Conservation (phyloP, 2,797 vertebrate species). For the Ctenopoma multispine region DNA sequence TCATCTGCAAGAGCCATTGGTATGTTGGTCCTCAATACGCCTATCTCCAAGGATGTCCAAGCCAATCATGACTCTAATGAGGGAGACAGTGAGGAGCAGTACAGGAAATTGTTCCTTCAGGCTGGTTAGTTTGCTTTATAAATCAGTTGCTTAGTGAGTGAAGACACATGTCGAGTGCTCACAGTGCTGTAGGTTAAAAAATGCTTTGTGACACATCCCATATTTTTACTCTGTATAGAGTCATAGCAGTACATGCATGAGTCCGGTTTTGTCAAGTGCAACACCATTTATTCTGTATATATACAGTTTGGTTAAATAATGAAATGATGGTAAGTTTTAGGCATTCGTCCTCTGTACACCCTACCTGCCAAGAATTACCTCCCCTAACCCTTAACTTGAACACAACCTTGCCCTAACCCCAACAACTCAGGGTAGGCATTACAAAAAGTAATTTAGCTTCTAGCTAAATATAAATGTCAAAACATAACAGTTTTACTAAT, state of each 20-base stretch:
- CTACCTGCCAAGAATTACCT: no score
- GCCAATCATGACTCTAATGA: slow-evolving; percentile 76
- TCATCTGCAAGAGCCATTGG: slow-evolving; percentile 70
- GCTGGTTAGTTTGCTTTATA: slow-evolving; percentile 65
- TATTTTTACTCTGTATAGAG: slow-evolving; percentile 36
- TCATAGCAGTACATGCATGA: slow-evolving; percentile 25
- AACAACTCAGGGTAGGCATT: no score
- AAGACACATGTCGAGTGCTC: slow-evolving; percentile 64
- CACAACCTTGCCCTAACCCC: no score
- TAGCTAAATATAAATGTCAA: no score
- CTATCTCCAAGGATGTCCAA: slow-evolving; percentile 74
- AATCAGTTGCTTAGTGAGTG: slow-evolving; percentile 64
- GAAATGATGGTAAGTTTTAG: no score
- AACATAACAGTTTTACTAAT: no score
- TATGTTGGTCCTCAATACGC: slow-evolving; percentile 68
- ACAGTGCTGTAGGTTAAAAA: slow-evolving; percentile 52
- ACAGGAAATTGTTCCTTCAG: slow-evolving; percentile 73
- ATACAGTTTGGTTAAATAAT: background rate
- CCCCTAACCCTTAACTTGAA: no score
- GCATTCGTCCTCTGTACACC: no score
- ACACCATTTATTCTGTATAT: background rate
- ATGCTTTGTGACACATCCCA: slow-evolving; percentile 50
- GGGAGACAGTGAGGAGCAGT: slow-evolving; percentile 62
- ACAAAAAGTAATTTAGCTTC: no score
- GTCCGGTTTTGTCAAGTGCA: background rate